phyloP scores from a whole-genome alignment of 2,888 invertebrate species.

The Synanthedon andrenaeformis region DNA sequence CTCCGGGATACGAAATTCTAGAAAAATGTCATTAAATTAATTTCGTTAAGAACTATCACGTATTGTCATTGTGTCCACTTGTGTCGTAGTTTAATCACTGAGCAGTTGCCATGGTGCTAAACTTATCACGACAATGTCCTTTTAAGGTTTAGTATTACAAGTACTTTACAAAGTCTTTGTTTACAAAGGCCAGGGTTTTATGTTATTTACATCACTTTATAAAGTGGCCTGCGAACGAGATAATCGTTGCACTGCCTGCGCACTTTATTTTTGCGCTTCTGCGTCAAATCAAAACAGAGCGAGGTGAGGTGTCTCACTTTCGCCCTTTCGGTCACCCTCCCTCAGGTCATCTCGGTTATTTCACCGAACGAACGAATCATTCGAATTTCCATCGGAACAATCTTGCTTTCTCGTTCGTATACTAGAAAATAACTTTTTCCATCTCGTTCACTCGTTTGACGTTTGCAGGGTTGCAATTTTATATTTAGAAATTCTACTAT shows the following conservation, averaged over 20 bases:
- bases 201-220: slow-evolving; percentile 62
- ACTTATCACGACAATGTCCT: slow-evolving; percentile 33
- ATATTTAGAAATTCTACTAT: background rate
- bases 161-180: slow-evolving; percentile 36
- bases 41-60: slow-evolving; percentile 31
- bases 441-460: background rate
- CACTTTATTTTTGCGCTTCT: slow-evolving; percentile 61
- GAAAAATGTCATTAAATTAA: slow-evolving; percentile 27
- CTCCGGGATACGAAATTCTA: slow-evolving; percentile 37
- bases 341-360: too few species aligned
- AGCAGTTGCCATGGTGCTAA: slow-evolving; percentile 44
- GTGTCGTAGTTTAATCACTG: slow-evolving; percentile 52
- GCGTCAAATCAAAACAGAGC: slow-evolving; percentile 33
- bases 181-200: slow-evolving; percentile 41
- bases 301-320: slow-evolving; percentile 11
- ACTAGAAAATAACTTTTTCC: background rate
- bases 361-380: too few species aligned
- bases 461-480: background rate
- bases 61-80: slow-evolving; percentile 46
- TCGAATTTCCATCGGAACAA: too few species aligned
- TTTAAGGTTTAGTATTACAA: slow-evolving; percentile 16
- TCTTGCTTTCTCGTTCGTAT: background rate
- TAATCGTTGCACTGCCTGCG: slow-evolving; percentile 68
- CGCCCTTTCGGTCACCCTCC: too few species aligned
- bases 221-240: slow-evolving; percentile 51